These are phyloP conservation scores for Sitophilus oryzae DNA, from an alignment of 1,140 invertebrate species.

Conservation along the genomic window DNA sequence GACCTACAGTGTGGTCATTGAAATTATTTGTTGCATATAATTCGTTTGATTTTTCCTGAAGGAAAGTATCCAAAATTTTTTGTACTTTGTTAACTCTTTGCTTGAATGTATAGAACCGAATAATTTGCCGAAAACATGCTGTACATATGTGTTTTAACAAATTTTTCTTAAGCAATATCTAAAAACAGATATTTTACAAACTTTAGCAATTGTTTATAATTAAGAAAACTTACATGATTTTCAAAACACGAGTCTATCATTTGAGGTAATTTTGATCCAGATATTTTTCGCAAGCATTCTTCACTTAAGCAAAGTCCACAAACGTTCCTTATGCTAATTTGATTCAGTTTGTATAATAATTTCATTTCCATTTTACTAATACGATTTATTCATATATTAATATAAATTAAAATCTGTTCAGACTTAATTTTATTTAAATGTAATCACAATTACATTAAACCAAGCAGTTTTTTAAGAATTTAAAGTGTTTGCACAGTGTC, in stretches of 20 bases:
- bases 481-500: too few species aligned
- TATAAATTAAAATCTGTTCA: too few species aligned
- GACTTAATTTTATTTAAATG: too few species aligned
- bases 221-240: conserved; percentile 23
- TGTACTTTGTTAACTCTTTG: conserved; percentile 26
- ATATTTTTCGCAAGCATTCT: conserved; percentile 27
- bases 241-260: conserved; percentile 31
- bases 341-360: too few species aligned
- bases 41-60: too few species aligned
- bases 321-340: too few species aligned
- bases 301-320: conserved; percentile 32
- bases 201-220: not conserved
- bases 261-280: conserved; percentile 24
- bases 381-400: too few species aligned
- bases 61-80: not conserved
- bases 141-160: conserved; percentile 28
- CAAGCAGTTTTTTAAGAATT: too few species aligned
- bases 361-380: too few species aligned
- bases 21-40: not conserved
- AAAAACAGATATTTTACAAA: not conserved
- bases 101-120: conserved; percentile 32
- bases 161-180: conserved; percentile 28
- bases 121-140: conserved; percentile 31
- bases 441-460: too few species aligned
- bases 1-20: too few species aligned